Percentiles rank a stretch among this genome's conserved stretches.
These are phyloP conservation scores for Sinhomidia bicolor DNA, from an alignment of 2,888 invertebrate species.

Conservation along the genomic window DNA sequence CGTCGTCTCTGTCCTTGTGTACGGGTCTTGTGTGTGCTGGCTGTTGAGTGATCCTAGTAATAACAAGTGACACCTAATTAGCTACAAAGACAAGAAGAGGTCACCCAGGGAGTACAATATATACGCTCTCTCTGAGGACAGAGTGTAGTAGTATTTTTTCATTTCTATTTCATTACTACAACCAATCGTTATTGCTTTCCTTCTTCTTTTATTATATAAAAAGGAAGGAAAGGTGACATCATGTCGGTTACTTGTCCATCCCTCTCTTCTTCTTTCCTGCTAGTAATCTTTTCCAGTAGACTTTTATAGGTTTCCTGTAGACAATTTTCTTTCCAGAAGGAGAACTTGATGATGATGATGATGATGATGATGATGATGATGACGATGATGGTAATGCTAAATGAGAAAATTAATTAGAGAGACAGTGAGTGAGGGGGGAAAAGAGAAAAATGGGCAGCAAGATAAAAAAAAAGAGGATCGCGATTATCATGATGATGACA, in stretches of 20 bases:
- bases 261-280: neutral
- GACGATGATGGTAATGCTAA: slow-evolving; percentile 35
- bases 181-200: neutral
- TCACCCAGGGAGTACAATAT: slow-evolving; percentile 36
- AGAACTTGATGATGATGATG: too few relatives aligned
- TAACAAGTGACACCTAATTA: slow-evolving; percentile 69
- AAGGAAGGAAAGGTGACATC: slow-evolving; percentile 44
- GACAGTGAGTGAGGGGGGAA: neutral
- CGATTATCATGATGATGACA: neutral
- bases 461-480: neutral
- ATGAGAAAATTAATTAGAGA: slow-evolving; percentile 55
- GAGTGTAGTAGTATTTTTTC: slow-evolving; percentile 1
- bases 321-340: slow-evolving; percentile 14
- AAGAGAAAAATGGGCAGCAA: neutral
- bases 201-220: neutral
- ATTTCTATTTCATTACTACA: slow-evolving; percentile 30
- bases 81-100: slow-evolving; percentile 57
- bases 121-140: neutral
- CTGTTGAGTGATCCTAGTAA: slow-evolving; percentile 59
- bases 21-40: slow-evolving; percentile 16
- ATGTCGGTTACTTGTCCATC: slow-evolving; percentile 53
- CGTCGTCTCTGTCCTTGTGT: neutral
- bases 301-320: slow-evolving; percentile 21
- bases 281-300: slow-evolving; percentile 4
- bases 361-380: neutral